Percentiles rank a stretch among this genome's conserved stretches.
Evolutionary conservation across 2,797 vertebrate species (phyloP).

Genomic region (Zalophus californianus): DNA sequence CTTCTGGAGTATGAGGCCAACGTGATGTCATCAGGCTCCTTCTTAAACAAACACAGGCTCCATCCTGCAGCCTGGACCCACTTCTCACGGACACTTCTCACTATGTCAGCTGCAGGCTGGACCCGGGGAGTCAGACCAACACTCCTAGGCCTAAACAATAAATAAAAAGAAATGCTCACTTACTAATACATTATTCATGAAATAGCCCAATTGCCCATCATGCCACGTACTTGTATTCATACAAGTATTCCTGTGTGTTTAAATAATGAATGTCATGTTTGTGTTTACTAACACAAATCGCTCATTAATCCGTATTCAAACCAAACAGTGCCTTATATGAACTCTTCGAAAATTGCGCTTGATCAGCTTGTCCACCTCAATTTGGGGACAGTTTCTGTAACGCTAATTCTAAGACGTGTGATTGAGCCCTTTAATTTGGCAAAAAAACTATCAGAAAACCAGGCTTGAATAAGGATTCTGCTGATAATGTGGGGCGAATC

Average conservation of each 20-base stretch:
- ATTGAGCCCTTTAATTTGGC: conserved; percentile 72
- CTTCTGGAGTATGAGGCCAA: neutral
- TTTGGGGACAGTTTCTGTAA: neutral
- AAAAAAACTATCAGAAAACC: conserved; percentile 35
- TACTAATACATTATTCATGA: conserved; percentile 71
- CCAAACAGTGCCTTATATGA: conserved; percentile 60
- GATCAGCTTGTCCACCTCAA: conserved; percentile 10
- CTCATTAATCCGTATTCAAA: conserved; percentile 70
- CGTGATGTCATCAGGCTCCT: neutral
- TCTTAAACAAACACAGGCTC: conserved; percentile 24
- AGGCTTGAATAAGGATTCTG: conserved; percentile 43
- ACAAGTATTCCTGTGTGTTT: conserved; percentile 60
- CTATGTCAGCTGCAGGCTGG: neutral
- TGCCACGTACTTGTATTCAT: conserved; percentile 31
- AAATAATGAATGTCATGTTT: conserved; percentile 73
- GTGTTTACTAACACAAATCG: conserved; percentile 72
- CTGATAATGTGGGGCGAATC: conserved; percentile 33
- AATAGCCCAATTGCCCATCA: conserved; percentile 63
- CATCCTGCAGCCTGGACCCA: neutral
- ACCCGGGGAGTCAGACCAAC: neutral
- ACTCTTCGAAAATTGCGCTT: conserved; percentile 34
- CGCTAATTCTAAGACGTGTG: conserved; percentile 69
- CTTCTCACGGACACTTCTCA: neutral
- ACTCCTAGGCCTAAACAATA: neutral
- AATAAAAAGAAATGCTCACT: conserved; percentile 65